Evolutionary conservation across 2,113 vertebrate species (phyloP).

Genomic region (Xiphophorus hellerii): DNA sequence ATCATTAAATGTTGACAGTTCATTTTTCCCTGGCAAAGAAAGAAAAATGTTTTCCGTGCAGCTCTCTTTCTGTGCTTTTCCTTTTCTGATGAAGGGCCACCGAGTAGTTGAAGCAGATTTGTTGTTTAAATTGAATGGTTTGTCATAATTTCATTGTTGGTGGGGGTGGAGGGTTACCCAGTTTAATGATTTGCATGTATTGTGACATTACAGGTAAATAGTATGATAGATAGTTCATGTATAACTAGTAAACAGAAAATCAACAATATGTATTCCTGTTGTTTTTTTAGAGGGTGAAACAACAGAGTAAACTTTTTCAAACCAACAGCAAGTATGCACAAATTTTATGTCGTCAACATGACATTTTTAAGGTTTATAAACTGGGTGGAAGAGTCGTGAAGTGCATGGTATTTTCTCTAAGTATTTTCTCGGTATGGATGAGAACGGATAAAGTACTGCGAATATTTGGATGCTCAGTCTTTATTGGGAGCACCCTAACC

Average conservation of each 20-base stretch:
- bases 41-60: conserved; percentile 79
- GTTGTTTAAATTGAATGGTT: conserved; percentile 71
- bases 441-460: no score
- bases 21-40: conserved; percentile 82
- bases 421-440: no score
- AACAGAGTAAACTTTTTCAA: conserved; percentile 29
- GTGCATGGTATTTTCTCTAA: no score
- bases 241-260: conserved; percentile 5
- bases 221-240: conserved; percentile 58
- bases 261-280: not conserved
- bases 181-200: conserved; percentile 65
- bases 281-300: conserved; percentile 15
- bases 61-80: conserved; percentile 53
- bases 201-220: conserved; percentile 65
- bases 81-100: conserved; percentile 32
- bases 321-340: not conserved
- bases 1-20: conserved; percentile 86
- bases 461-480: no score
- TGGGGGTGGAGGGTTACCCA: conserved; percentile 51
- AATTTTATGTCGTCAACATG: no score
- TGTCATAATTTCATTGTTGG: conserved; percentile 65
- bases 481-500: no score
- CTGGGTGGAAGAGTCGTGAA: no score
- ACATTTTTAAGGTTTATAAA: no score
- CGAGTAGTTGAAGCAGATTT: conserved; percentile 64